Base-by-base conservation (phyloP, 2,797 vertebrate genomes). In the Clarias fuscus region DNA sequence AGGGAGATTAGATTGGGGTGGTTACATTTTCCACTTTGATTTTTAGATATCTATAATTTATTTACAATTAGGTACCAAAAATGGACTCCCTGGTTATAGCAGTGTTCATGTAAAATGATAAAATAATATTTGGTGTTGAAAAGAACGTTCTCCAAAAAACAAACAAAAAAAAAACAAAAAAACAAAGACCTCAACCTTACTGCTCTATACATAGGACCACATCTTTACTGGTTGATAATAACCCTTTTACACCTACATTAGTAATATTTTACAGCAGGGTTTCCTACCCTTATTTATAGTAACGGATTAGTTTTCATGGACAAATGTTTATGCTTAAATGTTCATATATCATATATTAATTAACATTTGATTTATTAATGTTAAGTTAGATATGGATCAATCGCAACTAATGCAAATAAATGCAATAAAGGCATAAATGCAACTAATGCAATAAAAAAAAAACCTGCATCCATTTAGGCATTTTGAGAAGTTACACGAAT, bases 51-150 rank as follows among this genome's bases (percentile, higher is more conserved):
- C 2, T 27, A 48, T 53, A 62, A 48, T 56, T 7, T 4, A 40
- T 61, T 85, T n/a, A 48, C n/a, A 64, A 5, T 5, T 7, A 53
- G n/a, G 30, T 2, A 72, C 18, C 6, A 18, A 71, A 71, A 71
- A 62, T 68, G 8, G 37, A 33, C 27, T 48, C 72, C 82, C 43
- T 82, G 68, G 1, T 75, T 87, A 75, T 33, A 67, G 83, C 43
- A 72, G 14, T 24, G 62, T 40, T 30, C 6, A 80, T 79, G n/a
- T 24, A 80, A 56, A 56, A 56, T 48, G 48, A 48, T 48, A 48
- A 48, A 48, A 10, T 56, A 7, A 56, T 56, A 0, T 4, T 56
- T 56, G 53, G 53, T 53, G 72, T 53, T 75, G 40, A 43, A 73
- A 73, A 48, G 5, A 1, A n/a, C 3, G 24, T 15, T n/a, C 11